Evolutionary conservation across 1,140 invertebrate genomes (phyloP), one percentile per base, ranked within the genome.

Genomic region (Sipha flava): DNA sequence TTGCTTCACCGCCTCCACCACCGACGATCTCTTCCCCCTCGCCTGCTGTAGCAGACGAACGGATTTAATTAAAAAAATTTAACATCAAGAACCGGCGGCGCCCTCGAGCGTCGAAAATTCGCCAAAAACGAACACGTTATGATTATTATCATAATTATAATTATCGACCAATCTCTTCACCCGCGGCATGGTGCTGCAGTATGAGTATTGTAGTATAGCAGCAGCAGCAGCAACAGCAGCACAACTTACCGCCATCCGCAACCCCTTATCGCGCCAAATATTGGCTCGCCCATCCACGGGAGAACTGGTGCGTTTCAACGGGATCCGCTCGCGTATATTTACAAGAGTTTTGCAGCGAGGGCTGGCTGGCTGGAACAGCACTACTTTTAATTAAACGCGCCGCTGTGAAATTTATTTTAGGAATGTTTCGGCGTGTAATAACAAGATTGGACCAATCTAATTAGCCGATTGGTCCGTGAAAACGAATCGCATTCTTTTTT

Each of bases 61-160:
- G 73, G 73, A 77, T 77, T 77, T 77, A 77, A 77, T 77, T 77
- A 77, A 77, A 77, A 40, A 77, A 77, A 43, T 77, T 77, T 57
- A 77, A 77, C 73, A 59, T 77, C 31, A 26, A 75, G 49, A 57
- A 57, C 72, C 52, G 52, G 52, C 34, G 72, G 52, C 49, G 73
- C 52, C 73, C 52, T 23, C 73, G 73, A 77, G 52, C 73, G 52
- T 77, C 73, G 73, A 77, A 77, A 77, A 77, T 77, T 77, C 73
- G 52, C 73, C 73, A 77, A 77, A 77, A 77, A 77, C 31, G 29
- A 40, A 54, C 21, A 23, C 49, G 73, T 77, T 77, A 77, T 52
- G 73, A 77, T 77, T 77, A 77, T 77, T 77, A 77, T 59, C 52
- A 77, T 77, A 59, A 77, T 77, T 77, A 77, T 59, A 59, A 77